Evolutionary conservation across 2,797 vertebrate species (phyloP).

Genomic region (Pangasius larnaudii): DNA sequence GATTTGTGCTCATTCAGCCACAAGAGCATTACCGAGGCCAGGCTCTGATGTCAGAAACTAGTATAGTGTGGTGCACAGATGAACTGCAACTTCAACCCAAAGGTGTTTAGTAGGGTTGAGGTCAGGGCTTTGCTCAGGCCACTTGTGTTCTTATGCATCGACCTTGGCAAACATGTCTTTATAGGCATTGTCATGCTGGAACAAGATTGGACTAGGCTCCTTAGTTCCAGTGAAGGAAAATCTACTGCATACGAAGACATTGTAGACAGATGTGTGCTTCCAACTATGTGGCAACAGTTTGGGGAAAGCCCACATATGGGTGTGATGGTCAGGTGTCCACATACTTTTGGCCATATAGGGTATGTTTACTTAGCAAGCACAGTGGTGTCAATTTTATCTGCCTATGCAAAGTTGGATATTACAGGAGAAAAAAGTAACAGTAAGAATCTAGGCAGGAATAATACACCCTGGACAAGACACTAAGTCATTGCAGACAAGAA

Average conservation of each 20-base stretch:
- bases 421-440: background rate
- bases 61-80: background rate
- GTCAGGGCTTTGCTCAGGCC: background rate
- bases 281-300: background rate
- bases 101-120: background rate
- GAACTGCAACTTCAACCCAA: background rate
- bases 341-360: background rate
- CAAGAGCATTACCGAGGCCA: background rate
- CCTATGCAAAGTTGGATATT: background rate
- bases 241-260: background rate
- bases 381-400: background rate
- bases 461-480: background rate
- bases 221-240: background rate
- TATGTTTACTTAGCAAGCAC: background rate
- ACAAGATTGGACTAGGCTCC: background rate
- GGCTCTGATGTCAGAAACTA: background rate
- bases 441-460: background rate
- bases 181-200: background rate
- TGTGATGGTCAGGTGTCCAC: background rate
- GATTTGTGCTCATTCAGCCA: background rate
- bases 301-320: background rate
- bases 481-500: background rate
- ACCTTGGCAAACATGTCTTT: background rate
- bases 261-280: background rate
- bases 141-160: background rate